Evolutionary conservation across 2,888 invertebrate species (phyloP), one percentile per base, ranked within the genome.

Genomic region (Aphidoletes aphidimyza): DNA sequence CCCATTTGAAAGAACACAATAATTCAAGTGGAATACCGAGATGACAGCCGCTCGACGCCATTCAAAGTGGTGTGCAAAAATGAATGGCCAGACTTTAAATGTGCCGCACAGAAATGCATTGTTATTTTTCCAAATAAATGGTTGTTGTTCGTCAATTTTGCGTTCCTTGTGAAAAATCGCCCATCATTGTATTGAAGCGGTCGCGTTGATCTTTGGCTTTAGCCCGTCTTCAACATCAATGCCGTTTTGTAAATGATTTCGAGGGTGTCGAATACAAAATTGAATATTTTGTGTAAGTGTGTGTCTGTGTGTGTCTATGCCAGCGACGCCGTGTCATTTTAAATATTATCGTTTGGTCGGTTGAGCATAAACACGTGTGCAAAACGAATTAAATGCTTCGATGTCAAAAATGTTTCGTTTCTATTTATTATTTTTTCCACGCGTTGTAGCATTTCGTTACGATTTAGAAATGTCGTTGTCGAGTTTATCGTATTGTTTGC

Each of bases 331-430:
- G 47, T 19, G 69, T 69, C 69, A 69, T 69, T 69, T 69, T 69
- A 69, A 69, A 69, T 69, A 69, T 69, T 69, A 69, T 69, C 69
- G 69, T 69, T 69, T 34, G 69, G 69, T 69, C 14, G 30, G 69
- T 69, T 69, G 69, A 69, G 11, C 69, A 69, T 69, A 69, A 69
- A 69, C 69, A 69, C 69, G 69, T 69, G 69, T 69, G 69, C 69
- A 69, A 69, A 69, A 34, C 69, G 69, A 69, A 69, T 69, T 69
- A 69, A 69, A 69, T 69, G 69, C 69, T 30, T n/a, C 26, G 69
- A 69, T 69, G 69, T 69, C 69, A 69, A 69, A n/a, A 69, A 69
- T 69, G 69, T 69, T 69, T 69, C 69, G 14, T 69, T 69, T 69
- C 30, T 30, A 69, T 69, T 69, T 69, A 69, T 69, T 69, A 69